Conservation (phyloP, 1,140 invertebrate genomes). For the Ceratina australensis region DNA sequence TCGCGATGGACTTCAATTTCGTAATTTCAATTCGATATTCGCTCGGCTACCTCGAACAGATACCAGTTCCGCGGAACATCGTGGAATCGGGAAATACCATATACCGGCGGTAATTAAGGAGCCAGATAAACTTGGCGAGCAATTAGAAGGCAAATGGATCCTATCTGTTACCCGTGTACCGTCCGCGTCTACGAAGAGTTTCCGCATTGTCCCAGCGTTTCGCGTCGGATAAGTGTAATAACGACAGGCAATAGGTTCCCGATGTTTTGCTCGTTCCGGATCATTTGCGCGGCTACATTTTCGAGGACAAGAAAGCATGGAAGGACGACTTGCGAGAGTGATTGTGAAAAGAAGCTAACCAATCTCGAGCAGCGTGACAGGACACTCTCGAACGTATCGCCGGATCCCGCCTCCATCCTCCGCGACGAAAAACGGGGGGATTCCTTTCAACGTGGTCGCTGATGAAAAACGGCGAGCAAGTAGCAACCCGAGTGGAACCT, state of each 20-base stretch:
- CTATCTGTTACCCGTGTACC: conserved; percentile 40
- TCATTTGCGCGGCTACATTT: conserved; percentile 54
- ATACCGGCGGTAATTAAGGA: conserved; percentile 53
- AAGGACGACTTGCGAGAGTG: conserved; percentile 24
- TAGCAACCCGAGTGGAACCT: conserved; percentile 33
- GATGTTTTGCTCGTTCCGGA: conserved; percentile 62
- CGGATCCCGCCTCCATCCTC: conserved; percentile 26
- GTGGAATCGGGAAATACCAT: conserved; percentile 23
- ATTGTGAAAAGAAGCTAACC: conserved; percentile 48
- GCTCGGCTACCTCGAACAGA: no score
- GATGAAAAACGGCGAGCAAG: conserved; percentile 52
- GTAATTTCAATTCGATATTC: background rate
- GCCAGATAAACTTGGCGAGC: conserved; percentile 61
- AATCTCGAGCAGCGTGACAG: conserved; percentile 54
- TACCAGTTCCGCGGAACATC: background rate
- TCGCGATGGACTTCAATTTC: conserved; percentile 1
- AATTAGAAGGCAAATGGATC: conserved; percentile 63
- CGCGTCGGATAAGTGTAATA: conserved; percentile 43
- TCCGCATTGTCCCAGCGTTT: conserved; percentile 52
- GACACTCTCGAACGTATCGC: conserved; percentile 49
- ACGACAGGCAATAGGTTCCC: conserved; percentile 40
- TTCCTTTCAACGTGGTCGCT: conserved; percentile 48
- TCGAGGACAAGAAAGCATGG: conserved; percentile 24
- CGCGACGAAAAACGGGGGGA: conserved; percentile 42
- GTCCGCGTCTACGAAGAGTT: conserved; percentile 59